Conservation (phyloP, 2,888 invertebrate species). For the Mythimna loreyi region DNA sequence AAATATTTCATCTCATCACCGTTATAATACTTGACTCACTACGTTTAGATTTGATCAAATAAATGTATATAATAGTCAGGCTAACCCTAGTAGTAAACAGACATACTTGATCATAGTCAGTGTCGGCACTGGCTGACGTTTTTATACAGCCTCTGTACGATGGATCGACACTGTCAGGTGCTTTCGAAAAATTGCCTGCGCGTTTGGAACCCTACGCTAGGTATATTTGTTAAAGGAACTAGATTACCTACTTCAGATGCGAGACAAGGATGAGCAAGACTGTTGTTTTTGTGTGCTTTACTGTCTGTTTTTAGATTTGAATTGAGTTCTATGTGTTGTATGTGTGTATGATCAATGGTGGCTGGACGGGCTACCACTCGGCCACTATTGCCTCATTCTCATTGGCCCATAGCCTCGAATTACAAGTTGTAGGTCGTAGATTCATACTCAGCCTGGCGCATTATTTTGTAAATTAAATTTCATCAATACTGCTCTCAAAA, state of each 20-base stretch:
- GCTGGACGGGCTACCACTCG: no score
- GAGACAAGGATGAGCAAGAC: conserved; percentile 2
- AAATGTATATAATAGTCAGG: conserved; percentile 15
- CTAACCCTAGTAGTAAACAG: conserved; percentile 73
- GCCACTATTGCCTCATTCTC: no score
- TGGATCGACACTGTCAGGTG: conserved; percentile 82
- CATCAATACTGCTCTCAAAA: no score
- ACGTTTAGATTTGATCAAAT: background rate
- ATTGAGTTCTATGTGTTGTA: background rate
- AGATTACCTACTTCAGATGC: conserved; percentile 41
- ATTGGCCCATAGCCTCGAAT: no score
- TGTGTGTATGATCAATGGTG: no score
- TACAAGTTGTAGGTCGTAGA: no score
- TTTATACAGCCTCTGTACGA: conserved; percentile 78
- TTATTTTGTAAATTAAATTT: no score
- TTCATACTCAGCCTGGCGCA: no score
- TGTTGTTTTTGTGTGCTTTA: conserved; percentile 18
- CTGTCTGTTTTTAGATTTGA: background rate
- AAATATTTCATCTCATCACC: no score
- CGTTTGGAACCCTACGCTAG: conserved; percentile 51
- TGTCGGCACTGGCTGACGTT: conserved; percentile 80
- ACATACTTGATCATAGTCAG: conserved; percentile 84
- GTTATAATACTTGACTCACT: background rate
- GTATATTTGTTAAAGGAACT: conserved; percentile 44
- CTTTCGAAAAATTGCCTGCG: conserved; percentile 80